Evolutionary conservation across 2,888 invertebrate species (phyloP).

Genomic region (Oxytorus armatus): DNA sequence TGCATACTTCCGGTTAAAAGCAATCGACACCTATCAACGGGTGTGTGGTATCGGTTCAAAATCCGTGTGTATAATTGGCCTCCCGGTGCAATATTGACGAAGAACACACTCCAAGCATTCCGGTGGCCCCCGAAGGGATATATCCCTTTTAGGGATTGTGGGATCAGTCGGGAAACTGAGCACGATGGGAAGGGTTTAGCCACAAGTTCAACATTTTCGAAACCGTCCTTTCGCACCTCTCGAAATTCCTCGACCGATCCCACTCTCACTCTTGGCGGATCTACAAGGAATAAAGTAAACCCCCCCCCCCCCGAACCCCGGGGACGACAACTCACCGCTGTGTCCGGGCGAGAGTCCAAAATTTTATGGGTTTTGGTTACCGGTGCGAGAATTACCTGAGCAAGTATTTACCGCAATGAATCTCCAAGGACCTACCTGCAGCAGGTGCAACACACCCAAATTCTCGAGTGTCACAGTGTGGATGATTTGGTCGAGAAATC

Average conservation of each 20-base stretch:
- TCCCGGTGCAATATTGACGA: constrained; percentile 32
- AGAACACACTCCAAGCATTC: constrained; percentile 29
- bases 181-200: too few species aligned
- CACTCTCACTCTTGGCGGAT: too few species aligned
- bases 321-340: neutral
- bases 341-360: constrained; percentile 10
- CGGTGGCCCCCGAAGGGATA: too few species aligned
- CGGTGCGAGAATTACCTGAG: constrained; percentile 59
- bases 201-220: too few species aligned
- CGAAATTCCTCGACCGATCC: constrained; percentile 29
- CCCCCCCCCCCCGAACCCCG: too few species aligned
- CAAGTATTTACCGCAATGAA: constrained; percentile 65
- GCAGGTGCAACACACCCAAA: constrained; percentile 61
- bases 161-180: too few species aligned
- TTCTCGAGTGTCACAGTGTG: constrained; percentile 1
- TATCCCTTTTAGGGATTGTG: constrained; percentile 11
- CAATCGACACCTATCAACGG: constrained; percentile 9
- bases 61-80: neutral
- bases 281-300: too few species aligned
- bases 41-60: neutral
- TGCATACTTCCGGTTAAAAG: constrained; percentile 18
- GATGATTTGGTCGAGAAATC: constrained; percentile 1
- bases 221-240: constrained; percentile 62
- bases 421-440: constrained; percentile 62
- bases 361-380: constrained; percentile 59